Conservation (phyloP, 2,888 invertebrate species). For the Glaucopsyche alexis region DNA sequence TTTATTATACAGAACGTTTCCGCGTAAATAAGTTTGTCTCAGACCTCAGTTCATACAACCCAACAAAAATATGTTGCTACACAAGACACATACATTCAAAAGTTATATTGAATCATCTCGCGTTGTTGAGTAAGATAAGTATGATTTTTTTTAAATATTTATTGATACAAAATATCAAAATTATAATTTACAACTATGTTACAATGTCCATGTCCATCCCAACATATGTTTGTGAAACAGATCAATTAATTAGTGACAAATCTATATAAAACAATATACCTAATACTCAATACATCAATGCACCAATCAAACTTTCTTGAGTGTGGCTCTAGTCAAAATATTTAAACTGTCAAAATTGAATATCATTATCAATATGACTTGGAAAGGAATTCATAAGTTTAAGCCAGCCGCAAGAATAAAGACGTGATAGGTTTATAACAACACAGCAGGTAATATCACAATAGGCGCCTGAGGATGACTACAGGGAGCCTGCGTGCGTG, state of each 20-base stretch:
- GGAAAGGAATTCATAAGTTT: slow-evolving; percentile 6
- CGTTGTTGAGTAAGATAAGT: no score
- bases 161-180: no score
- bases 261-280: no score
- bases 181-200: no score
- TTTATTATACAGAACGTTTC: slow-evolving; percentile 22
- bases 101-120: background rate
- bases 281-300: no score
- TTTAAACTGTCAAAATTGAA: background rate
- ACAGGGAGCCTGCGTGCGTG: slow-evolving; percentile 69
- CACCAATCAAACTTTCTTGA: no score
- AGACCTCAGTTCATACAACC: background rate
- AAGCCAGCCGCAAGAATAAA: background rate
- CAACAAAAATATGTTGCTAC: background rate
- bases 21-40: slow-evolving; percentile 15
- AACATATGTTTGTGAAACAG: no score
- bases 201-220: no score
- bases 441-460: slow-evolving; percentile 68
- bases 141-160: no score
- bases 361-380: slow-evolving; percentile 4
- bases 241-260: no score
- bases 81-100: background rate
- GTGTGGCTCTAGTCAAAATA: background rate
- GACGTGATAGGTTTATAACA: slow-evolving; percentile 53
- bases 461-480: slow-evolving; percentile 68